These are phyloP conservation scores for Lacanobia oleracea DNA, from an alignment of 2,888 invertebrate genomes.

Conservation along the genomic window DNA sequence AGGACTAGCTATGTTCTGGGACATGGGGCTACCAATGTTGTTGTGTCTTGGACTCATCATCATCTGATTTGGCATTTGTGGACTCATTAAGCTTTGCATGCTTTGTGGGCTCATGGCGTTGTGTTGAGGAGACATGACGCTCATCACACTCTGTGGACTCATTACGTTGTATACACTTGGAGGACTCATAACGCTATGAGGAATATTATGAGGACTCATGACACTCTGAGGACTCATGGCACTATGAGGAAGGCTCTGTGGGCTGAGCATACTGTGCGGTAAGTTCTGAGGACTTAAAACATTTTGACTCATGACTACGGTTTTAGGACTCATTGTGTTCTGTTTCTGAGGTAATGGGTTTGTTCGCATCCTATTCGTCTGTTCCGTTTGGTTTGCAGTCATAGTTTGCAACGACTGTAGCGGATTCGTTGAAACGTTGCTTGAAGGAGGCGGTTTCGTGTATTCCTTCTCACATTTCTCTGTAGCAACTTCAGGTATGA, in stretches of 20 bases:
- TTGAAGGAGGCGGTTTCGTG: conserved; percentile 74
- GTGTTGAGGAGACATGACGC: conserved; percentile 88
- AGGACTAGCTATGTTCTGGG: conserved; percentile 83
- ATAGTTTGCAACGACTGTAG: conserved; percentile 86
- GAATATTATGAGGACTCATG: conserved; percentile 84
- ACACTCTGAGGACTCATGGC: conserved; percentile 88
- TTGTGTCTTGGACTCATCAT: conserved; percentile 87
- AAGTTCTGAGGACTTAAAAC: conserved; percentile 85
- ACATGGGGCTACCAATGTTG: conserved; percentile 83
- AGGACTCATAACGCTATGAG: conserved; percentile 85
- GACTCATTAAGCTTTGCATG: conserved; percentile 87
- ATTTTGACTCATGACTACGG: conserved; percentile 84
- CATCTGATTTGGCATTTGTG: conserved; percentile 87
- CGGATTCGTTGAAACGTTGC: conserved; percentile 77
- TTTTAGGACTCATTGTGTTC: conserved; percentile 81
- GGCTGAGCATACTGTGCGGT: conserved; percentile 86
- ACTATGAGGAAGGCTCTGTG: conserved; percentile 86
- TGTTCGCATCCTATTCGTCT: conserved; percentile 81
- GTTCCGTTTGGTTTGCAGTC: conserved; percentile 85
- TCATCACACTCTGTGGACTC: conserved; percentile 88
- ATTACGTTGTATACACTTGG: conserved; percentile 86
- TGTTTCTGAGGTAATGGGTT: conserved; percentile 84
- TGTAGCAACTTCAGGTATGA: conserved; percentile 81
- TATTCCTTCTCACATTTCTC: conserved; percentile 82
- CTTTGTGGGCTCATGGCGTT: conserved; percentile 88